Base-by-base conservation (phyloP, 2,113 vertebrate genomes). In the Numida meleagris region DNA sequence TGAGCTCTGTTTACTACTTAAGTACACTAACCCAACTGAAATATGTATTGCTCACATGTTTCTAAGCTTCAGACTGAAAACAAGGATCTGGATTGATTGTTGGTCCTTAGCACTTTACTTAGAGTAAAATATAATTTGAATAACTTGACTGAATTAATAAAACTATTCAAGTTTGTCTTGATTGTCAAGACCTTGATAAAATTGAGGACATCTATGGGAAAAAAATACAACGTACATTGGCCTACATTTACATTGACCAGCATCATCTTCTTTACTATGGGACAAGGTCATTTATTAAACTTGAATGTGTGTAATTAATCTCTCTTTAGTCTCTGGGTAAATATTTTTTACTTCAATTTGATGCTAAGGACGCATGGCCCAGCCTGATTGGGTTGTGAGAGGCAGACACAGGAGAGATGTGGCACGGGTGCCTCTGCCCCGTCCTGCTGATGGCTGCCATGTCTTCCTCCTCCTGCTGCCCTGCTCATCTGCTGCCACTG, bases 391-490 rank as follows among this genome's bases (percentile, higher is more conserved):
- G 51, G 27, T 53, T 53, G 27, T 53, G 51, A 53, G 29, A 53
- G 27, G 5, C 27, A 53, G 15, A 31, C 9, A 29, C 15, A 16
- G 51, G 27, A 53, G 51, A 53, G 55, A 58, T 19, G 33, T 12
- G 14, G 0, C 34, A 4, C 29, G 3, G 46, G 6, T 38, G 2
- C 16, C n/a, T 40, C 8, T 0, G 0, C 58, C 23, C n/a, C 0
- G 19, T 46, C 6, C 20, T 38, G 29, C 62, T 40, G 72, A 19
- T 13, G 18, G 18, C 11, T 11, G 19, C 12, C 36, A 5, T 3
- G 29, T 8, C 34, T 34, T 8, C 36, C 6, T 7, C 8, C 50
- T 38, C 58, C 50, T 43, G 6, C 51, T 46, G 25, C 23, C 29
- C 65, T 58, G 29, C 27, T 51, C 5, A 48, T 2, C 29, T n/a